Conservation (phyloP, 2,113 vertebrate species). For the Calypte anna region DNA sequence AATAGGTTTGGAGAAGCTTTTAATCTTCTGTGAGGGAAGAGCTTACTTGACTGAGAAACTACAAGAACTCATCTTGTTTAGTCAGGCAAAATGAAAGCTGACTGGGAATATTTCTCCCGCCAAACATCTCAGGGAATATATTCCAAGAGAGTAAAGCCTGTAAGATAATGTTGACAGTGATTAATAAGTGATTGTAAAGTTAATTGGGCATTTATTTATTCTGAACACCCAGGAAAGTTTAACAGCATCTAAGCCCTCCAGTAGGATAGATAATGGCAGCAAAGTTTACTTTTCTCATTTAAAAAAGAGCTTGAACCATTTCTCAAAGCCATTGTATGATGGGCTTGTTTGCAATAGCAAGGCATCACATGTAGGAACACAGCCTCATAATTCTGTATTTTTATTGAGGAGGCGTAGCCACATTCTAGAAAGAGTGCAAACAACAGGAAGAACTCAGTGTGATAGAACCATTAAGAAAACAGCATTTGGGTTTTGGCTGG, state of each 20-base stretch:
- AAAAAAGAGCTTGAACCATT: not conserved
- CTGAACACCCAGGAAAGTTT: not conserved
- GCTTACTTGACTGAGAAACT: not conserved
- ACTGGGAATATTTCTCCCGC: not conserved
- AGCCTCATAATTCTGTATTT: not conserved
- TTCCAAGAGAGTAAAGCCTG: not conserved
- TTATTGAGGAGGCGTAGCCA: not conserved
- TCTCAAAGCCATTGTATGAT: not conserved
- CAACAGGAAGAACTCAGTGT: not conserved
- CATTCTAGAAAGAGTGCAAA: not conserved
- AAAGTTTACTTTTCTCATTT: not conserved
- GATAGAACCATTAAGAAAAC: not conserved
- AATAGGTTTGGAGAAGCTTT: not conserved
- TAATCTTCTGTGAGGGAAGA: not conserved
- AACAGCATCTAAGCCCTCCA: not conserved
- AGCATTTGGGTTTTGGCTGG: not conserved
- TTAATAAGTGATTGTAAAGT: not conserved
- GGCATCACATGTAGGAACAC: not conserved
- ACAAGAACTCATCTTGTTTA: not conserved
- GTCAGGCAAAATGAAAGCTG: not conserved
- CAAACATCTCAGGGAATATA: not conserved
- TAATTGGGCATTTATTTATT: not conserved
- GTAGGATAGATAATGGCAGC: not conserved
- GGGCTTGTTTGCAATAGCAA: not conserved
- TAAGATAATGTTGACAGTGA: not conserved